Percentiles rank a stretch among this genome's conserved stretches.
Conservation (phyloP, 2,113 vertebrate genomes). For the Barbus barbus region DNA sequence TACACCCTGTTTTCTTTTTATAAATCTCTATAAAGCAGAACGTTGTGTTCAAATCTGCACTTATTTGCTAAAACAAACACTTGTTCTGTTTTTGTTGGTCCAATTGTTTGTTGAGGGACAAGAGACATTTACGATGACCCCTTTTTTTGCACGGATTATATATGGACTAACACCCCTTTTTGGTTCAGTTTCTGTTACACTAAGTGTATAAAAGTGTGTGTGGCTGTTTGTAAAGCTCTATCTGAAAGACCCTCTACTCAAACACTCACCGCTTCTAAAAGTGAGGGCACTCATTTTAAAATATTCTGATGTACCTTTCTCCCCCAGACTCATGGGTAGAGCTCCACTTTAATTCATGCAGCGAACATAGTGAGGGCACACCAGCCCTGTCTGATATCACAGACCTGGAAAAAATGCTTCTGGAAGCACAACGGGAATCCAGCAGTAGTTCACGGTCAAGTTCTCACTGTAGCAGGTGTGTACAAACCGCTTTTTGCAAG, state of each 20-base stretch:
- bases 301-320: background rate
- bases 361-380: slow-evolving; percentile 66
- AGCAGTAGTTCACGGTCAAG: slow-evolving; percentile 90
- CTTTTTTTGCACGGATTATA: background rate
- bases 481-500: background rate
- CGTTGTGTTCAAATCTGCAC: background rate
- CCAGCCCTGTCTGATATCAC: slow-evolving; percentile 75
- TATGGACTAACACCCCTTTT: background rate
- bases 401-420: slow-evolving; percentile 90
- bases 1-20: background rate
- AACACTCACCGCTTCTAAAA: background rate
- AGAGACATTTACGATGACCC: background rate
- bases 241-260: background rate
- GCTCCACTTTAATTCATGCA: slow-evolving; percentile 82
- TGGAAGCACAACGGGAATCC: slow-evolving; percentile 92
- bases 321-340: slow-evolving; percentile 90
- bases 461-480: slow-evolving; percentile 90
- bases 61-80: slow-evolving; percentile 21
- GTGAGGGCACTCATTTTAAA: too few relatives aligned
- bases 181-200: background rate
- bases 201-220: background rate
- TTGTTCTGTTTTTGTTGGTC: background rate
- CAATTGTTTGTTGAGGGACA: background rate
- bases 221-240: background rate
- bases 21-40: background rate